A percentile compares a stretch with the other conserved stretches of the same genome.
Conservation (phyloP, 1,140 invertebrate species). For the Atta cephalotes region DNA sequence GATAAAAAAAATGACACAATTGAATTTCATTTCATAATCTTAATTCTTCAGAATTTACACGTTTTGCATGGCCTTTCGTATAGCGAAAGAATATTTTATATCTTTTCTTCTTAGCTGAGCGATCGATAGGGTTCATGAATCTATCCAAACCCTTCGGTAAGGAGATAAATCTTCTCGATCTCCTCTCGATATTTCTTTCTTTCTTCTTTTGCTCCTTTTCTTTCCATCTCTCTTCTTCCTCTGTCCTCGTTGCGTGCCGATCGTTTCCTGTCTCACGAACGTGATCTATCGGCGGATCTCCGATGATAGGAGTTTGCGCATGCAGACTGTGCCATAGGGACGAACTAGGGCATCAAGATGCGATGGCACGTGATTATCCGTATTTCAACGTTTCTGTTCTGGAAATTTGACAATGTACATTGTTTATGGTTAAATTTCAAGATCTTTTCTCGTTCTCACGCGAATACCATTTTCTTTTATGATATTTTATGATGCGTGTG, state of each 20-base stretch:
- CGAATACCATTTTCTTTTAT: not conserved
- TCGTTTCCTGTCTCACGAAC: conserved; percentile 58
- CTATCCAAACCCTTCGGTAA: conserved; percentile 57
- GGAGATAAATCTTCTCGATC: conserved; percentile 68
- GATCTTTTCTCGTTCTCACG: not conserved
- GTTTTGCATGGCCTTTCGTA: not conserved
- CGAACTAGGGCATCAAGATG: conserved; percentile 71
- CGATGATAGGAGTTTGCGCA: conserved; percentile 60
- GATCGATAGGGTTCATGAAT: conserved; percentile 68
- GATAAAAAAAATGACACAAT: not conserved
- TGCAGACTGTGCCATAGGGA: conserved; percentile 52
- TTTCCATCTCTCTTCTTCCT: not conserved
- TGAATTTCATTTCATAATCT: conserved; percentile 1
- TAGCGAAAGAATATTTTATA: conserved; percentile 43
- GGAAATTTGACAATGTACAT: not conserved
- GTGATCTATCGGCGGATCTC: conserved; percentile 74
- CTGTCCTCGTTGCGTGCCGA: conserved; percentile 31
- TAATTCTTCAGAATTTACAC: conserved; percentile 16
- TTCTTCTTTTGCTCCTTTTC: conserved; percentile 8
- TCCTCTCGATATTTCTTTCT: conserved; percentile 40
- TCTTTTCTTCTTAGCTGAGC: conserved; percentile 43
- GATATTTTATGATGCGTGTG: not conserved
- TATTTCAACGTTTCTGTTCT: not conserved
- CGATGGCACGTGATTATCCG: conserved; percentile 70
- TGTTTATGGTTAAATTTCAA: conserved; percentile 15